phyloP scores from a whole-genome alignment of 2,888 invertebrate species.

The Drosophila borealis region DNA sequence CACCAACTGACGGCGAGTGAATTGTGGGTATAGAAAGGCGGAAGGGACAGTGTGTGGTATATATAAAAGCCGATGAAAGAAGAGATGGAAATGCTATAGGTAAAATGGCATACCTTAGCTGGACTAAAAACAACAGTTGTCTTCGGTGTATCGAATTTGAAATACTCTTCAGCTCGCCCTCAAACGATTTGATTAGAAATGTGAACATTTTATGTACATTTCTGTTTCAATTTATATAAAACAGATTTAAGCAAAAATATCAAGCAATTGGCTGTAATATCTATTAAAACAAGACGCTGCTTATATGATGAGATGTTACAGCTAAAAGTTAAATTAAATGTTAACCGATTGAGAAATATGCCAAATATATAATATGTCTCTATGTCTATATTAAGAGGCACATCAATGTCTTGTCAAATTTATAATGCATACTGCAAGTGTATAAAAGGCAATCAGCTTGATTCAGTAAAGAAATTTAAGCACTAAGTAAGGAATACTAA shows the following conservation, averaged over 20 bases:
- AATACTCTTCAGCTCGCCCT: neutral
- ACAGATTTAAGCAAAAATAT: neutral
- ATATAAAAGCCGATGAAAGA: constrained; percentile 3
- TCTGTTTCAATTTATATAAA: neutral
- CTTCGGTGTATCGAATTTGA: neutral
- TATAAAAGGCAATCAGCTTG: neutral
- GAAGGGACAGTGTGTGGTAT: neutral
- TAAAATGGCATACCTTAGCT: constrained; percentile 9
- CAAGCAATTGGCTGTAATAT: too few species aligned
- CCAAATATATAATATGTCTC: too few species aligned
- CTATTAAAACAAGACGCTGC: too few species aligned
- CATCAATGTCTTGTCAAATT: neutral
- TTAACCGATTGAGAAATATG: too few species aligned
- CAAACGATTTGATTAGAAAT: too few species aligned
- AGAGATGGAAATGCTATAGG: constrained; percentile 7
- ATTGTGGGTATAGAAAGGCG: constrained; percentile 7
- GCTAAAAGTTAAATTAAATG: too few species aligned
- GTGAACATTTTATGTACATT: too few species aligned
- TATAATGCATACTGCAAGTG: neutral
- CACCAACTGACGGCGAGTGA: constrained; percentile 29
- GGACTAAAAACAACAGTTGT: neutral
- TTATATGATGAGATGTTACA: too few species aligned
- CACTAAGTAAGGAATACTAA: neutral
- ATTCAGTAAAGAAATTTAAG: neutral
- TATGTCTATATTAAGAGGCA: too few species aligned